Conservation (phyloP, 2,113 vertebrate species). For the Silurus meridionalis region DNA sequence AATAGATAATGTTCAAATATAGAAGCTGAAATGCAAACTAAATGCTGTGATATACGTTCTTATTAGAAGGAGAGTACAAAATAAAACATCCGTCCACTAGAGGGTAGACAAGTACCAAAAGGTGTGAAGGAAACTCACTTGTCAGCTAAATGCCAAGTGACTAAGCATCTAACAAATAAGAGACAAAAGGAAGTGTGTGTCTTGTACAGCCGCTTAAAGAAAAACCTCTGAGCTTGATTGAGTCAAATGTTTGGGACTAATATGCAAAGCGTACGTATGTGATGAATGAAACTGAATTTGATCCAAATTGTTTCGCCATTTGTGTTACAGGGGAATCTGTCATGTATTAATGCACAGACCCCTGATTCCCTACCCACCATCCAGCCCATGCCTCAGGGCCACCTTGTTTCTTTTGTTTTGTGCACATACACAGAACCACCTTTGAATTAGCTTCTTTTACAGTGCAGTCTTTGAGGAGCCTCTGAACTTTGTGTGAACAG, state of each 20-base stretch:
- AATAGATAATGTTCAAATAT: background rate
- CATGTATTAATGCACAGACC: background rate
- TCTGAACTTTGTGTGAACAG: slow-evolving; percentile 9
- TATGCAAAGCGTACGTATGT: background rate
- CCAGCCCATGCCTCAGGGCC: background rate
- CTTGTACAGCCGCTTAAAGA: background rate
- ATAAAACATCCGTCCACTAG: slow-evolving; percentile 18
- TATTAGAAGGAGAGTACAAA: background rate
- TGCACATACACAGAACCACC: background rate
- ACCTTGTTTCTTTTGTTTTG: slow-evolving; percentile 20
- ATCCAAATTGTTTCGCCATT: background rate
- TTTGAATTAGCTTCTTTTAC: background rate
- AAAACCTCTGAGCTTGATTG: background rate
- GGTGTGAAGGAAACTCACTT: background rate
- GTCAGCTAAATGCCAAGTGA: slow-evolving; percentile 14
- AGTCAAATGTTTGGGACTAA: background rate
- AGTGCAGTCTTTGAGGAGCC: background rate
- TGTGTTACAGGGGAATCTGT: background rate
- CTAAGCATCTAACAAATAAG: background rate
- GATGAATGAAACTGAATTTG: background rate
- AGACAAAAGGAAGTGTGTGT: background rate
- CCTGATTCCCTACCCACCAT: background rate
- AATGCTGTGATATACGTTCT: background rate
- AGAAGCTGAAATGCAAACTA: background rate
- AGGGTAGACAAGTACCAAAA: slow-evolving; percentile 14